phyloP scores from a whole-genome alignment of 2,888 invertebrate genomes.

The Amphimallon solstitiale region DNA sequence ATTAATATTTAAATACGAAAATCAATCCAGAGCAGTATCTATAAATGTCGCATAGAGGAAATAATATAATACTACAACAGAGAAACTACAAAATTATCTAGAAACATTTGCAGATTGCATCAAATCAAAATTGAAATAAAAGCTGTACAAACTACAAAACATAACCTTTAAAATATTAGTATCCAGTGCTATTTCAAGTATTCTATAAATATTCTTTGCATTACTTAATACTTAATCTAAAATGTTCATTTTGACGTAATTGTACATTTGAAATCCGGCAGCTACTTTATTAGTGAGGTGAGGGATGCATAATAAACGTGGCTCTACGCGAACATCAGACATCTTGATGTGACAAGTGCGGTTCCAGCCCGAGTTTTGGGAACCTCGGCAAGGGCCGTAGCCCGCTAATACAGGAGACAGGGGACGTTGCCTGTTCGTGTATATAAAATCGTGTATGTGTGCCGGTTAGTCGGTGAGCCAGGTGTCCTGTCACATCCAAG shows the following conservation, averaged over 20 bases:
- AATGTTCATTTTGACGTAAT: slow-evolving; percentile 45
- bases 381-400: not conserved
- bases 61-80: too few relatives aligned
- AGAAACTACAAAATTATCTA: too few relatives aligned
- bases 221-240: slow-evolving; percentile 18
- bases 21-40: too few relatives aligned
- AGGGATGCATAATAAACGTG: slow-evolving; percentile 48
- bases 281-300: slow-evolving; percentile 48
- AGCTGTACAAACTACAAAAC: too few relatives aligned
- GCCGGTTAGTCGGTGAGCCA: slow-evolving; percentile 44
- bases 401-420: slow-evolving; percentile 2
- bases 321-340: slow-evolving; percentile 37
- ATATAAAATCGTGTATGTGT: slow-evolving; percentile 28
- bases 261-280: slow-evolving; percentile 48
- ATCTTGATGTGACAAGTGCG: slow-evolving; percentile 44
- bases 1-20: too few relatives aligned
- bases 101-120: too few relatives aligned
- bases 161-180: too few relatives aligned
- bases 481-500: slow-evolving; percentile 47
- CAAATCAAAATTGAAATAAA: too few relatives aligned
- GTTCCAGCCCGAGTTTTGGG: slow-evolving; percentile 21
- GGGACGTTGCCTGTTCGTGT: not conserved
- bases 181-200: too few relatives aligned
- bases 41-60: too few relatives aligned
- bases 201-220: too few relatives aligned